Evolutionary conservation across 1,140 invertebrate genomes (phyloP), one percentile per base, ranked within the genome.

Genomic region (Temnothorax curvispinosus): DNA sequence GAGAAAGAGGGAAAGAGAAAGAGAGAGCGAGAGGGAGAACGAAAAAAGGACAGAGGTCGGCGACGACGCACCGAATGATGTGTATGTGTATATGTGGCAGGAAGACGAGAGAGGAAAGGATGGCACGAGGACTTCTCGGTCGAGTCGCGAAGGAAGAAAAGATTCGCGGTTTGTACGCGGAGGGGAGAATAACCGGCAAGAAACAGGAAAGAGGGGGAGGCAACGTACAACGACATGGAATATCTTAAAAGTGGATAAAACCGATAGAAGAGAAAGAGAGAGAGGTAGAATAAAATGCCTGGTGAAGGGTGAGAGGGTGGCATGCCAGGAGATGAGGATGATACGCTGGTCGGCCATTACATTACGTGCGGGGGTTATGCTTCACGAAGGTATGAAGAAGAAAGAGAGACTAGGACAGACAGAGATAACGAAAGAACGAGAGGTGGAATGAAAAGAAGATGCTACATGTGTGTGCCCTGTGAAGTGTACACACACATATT

Each of bases 321-420:
- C 27, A 32, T 60, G 80, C 41, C 80, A 60, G 50, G 44, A 86
- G 87, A 80, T 56, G 78, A 88, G 89, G 84, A 93, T 94, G 94
- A 95, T 93, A 94, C 77, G 91, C 91, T 89, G 92, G 93, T 94
- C 93, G 93, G 93, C 94, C 93, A 94, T 94, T 94, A 93, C 92
- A 92, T 94, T 94, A 93, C 92, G 92, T 93, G 92, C 92, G 90
- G 91, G 93, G 91, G 88, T 88, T 91, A 89, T 71, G 74, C 86
- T 1, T 44, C 41, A 41, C n/a, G 75, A 32, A 80, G 41, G 74
- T 71, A 71, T 2, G 78, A 67, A 65, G n/a, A 5, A 72, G 38
- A 82, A 85, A 35, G 71, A 35, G 71, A 85, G 65, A 75, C 41
- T 27, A 41, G 21, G 5, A 69, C 9, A 75, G 69, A 87, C 18